A percentile compares a stretch with the other conserved stretches of the same genome.
These are phyloP conservation scores for Ariolimax columbianus DNA, from an alignment of 2,888 invertebrate species.

Conservation along the genomic window DNA sequence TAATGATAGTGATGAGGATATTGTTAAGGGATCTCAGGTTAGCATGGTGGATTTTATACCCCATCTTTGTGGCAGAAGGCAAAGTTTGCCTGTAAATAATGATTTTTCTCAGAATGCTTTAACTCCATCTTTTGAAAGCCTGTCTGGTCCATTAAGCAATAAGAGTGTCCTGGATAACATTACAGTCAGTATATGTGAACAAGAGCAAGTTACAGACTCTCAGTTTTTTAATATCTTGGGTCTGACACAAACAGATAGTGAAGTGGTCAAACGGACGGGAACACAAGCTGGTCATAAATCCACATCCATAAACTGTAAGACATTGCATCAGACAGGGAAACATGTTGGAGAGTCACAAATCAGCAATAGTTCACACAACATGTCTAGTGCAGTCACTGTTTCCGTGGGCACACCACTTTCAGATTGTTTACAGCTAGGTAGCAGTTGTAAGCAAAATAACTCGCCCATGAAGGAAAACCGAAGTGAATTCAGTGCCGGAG, in stretches of 20 bases:
- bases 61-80: neutral
- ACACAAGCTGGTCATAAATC: neutral
- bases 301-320: neutral
- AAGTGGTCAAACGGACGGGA: neutral
- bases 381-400: neutral
- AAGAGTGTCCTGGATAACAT: neutral
- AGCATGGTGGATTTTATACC: neutral
- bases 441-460: neutral
- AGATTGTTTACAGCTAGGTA: neutral
- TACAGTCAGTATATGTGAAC: neutral
- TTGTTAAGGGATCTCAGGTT: slow-evolving; percentile 15
- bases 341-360: neutral
- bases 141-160: neutral
- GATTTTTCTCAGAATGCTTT: neutral
- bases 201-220: slow-evolving; percentile 26
- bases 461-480: neutral
- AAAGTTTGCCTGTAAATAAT: neutral
- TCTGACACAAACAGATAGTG: slow-evolving; percentile 4
- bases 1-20: slow-evolving; percentile 17
- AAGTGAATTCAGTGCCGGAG: neutral
- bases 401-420: neutral
- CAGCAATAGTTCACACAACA: neutral
- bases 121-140: slow-evolving; percentile 10
- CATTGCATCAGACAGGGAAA: neutral
- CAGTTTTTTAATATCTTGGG: slow-evolving; percentile 39